These are phyloP conservation scores for Ecliptopera silaceata DNA, from an alignment of 2,888 invertebrate species.

Conservation along the genomic window DNA sequence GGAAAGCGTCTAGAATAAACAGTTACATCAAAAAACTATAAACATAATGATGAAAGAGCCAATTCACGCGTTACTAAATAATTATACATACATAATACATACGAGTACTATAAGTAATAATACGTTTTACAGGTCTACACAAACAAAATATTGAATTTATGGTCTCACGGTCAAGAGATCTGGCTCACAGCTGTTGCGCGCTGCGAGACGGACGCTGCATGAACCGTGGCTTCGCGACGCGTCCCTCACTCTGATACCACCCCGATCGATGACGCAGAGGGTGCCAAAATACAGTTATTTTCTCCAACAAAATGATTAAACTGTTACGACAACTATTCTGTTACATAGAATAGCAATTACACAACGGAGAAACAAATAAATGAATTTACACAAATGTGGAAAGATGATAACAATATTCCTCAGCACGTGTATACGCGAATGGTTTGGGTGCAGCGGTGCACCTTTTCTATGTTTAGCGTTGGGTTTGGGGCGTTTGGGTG, in stretches of 20 bases:
- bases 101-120: slow-evolving; percentile 15
- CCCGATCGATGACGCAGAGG: slow-evolving; percentile 61
- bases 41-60: slow-evolving; percentile 18
- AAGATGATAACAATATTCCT: slow-evolving; percentile 34
- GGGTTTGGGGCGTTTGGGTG: slow-evolving; percentile 50
- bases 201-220: slow-evolving; percentile 63
- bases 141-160: slow-evolving; percentile 53
- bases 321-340: slow-evolving; percentile 17
- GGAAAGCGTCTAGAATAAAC: slow-evolving; percentile 29
- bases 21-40: slow-evolving; percentile 20
- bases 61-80: slow-evolving; percentile 23
- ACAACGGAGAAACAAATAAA: slow-evolving; percentile 2
- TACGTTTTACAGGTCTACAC: slow-evolving; percentile 28
- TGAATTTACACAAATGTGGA: slow-evolving; percentile 27
- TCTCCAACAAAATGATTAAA: slow-evolving; percentile 13
- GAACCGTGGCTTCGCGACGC: slow-evolving; percentile 50
- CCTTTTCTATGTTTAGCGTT: slow-evolving; percentile 65
- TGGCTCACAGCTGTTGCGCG: slow-evolving; percentile 75
- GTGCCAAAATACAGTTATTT: slow-evolving; percentile 31
- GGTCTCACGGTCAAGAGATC: slow-evolving; percentile 78
- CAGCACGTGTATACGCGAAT: slow-evolving; percentile 45
- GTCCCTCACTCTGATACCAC: slow-evolving; percentile 57
- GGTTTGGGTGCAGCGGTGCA: slow-evolving; percentile 67
- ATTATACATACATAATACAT: slow-evolving; percentile 12
- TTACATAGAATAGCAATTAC: slow-evolving; percentile 1